These are phyloP conservation scores for Agonopterix heracliana DNA, from an alignment of 2,888 invertebrate genomes.

Conservation along the genomic window DNA sequence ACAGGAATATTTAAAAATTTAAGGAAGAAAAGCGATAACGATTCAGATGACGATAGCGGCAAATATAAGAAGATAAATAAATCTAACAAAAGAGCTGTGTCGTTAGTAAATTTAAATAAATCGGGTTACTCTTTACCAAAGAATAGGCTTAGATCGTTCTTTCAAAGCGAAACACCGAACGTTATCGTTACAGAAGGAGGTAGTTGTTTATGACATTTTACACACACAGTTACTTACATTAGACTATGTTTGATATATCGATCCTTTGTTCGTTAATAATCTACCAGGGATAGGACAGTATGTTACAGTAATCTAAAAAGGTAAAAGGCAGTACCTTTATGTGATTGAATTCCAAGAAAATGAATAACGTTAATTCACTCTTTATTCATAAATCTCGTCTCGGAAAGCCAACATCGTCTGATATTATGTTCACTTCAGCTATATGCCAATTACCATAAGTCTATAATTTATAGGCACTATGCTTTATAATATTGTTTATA, in stretches of 20 bases:
- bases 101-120: conserved; percentile 55
- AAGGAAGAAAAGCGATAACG: conserved; percentile 49
- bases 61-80: conserved; percentile 69
- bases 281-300: neutral
- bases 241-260: neutral
- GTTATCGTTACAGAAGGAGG: conserved; percentile 74
- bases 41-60: conserved; percentile 65
- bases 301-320: no score
- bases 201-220: conserved; percentile 32
- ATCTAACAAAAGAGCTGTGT: conserved; percentile 62
- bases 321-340: no score
- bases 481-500: no score
- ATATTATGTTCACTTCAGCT: no score
- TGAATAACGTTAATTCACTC: no score
- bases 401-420: no score
- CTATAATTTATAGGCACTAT: no score
- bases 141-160: conserved; percentile 57
- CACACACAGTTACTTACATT: neutral
- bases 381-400: no score
- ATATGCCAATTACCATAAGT: no score
- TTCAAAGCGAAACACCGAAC: conserved; percentile 65
- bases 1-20: conserved; percentile 56
- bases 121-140: conserved; percentile 52
- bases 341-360: no score
- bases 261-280: neutral